Evolutionary conservation across 1,140 invertebrate genomes (phyloP), one percentile per base, ranked within the genome.

Genomic region (Uloborus diversus): DNA sequence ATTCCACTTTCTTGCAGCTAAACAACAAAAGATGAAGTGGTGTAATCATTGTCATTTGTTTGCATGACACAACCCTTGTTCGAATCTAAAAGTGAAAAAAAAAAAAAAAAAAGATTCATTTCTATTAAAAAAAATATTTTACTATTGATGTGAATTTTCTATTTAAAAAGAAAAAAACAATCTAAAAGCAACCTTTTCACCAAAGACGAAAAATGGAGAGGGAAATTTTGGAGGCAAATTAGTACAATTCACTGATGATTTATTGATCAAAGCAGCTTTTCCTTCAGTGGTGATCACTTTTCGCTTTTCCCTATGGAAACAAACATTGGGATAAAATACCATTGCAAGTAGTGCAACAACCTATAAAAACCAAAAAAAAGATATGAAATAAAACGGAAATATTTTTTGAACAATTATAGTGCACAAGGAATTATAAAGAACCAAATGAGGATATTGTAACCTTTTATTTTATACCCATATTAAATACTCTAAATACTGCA

Each of bases 281-380:
- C 94, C 94, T 88, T 99, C 97, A 0, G 95, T 95, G 4, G 97
- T 99, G 20, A 98, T 88, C 13, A 99, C 96, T 88, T 97, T 98
- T 57, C 96, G 89, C 85, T 98, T 98, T 65, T 96, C 96, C 86
- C 96, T 96, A 85, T 99, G 95, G 83, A 91, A 93, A 85, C 96
- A 98, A 4, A 99, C 94, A 87, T 99, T 99, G 0, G 97, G 97
- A 88, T 99, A 99, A 1, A 97, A 89, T 3, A 96, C 97, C 89
- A 96, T 92, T 79, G 92, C 93, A 79, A 99, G 89, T 20, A 98
- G 87, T 0, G 93, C 94, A 53, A 94, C 91, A 0, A 88, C 83
- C 87, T 87, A 80, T 33, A 76, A 62, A 80, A 32, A 70, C 17
- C 62, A 57, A 57, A 35, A n/a, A 51, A 23, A 28, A 17, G n/a